A percentile compares a stretch with the other conserved stretches of the same genome.
Evolutionary conservation across 2,888 invertebrate species (phyloP).

Genomic region (Lissocephala sabroskyi): DNA sequence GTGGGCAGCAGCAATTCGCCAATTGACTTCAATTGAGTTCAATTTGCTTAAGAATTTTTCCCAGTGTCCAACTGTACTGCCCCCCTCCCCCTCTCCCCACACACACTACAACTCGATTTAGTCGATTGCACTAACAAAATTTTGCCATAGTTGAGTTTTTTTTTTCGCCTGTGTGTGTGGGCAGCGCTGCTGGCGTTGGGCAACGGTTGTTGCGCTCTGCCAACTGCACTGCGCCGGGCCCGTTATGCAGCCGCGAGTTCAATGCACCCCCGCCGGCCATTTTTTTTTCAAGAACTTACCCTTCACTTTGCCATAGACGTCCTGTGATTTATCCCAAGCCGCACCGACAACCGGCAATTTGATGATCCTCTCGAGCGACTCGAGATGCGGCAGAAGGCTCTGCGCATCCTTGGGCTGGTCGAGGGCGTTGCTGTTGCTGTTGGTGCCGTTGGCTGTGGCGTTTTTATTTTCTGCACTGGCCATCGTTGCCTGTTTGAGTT

Average conservation of each 20-base stretch:
- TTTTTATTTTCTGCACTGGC: slow-evolving; percentile 55
- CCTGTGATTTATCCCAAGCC: slow-evolving; percentile 75
- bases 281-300: slow-evolving; percentile 67
- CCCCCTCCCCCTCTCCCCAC: no score
- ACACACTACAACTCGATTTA: no score
- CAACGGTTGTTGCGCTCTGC: no score
- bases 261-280: slow-evolving; percentile 29
- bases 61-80: not conserved
- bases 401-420: slow-evolving; percentile 65
- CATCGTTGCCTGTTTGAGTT: slow-evolving; percentile 47
- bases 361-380: slow-evolving; percentile 75
- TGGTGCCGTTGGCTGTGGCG: slow-evolving; percentile 40
- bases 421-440: slow-evolving; percentile 10
- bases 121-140: not conserved
- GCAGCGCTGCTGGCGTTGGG: no score
- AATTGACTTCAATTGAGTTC: slow-evolving; percentile 64
- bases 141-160: no score
- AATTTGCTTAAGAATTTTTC: slow-evolving; percentile 29
- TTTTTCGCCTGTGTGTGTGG: no score
- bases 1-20: slow-evolving; percentile 23
- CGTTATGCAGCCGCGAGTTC: slow-evolving; percentile 24
- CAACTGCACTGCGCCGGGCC: not conserved
- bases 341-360: slow-evolving; percentile 76
- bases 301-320: slow-evolving; percentile 76
- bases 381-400: slow-evolving; percentile 73